Base-by-base conservation (phyloP, 2,888 invertebrate species). In the Mythimna loreyi region DNA sequence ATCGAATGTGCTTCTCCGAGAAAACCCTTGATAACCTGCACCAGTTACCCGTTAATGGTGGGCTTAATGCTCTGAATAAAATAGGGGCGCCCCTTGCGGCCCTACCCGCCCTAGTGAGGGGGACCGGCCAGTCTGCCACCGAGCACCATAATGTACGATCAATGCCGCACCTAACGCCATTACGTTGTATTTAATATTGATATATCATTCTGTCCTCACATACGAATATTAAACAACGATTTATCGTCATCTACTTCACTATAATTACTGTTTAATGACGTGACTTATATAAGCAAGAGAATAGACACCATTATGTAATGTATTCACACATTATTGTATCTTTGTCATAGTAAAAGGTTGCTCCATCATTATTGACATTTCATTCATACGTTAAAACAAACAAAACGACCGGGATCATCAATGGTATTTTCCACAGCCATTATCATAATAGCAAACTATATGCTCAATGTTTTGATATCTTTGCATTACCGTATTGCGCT, bases 41-140 rank as follows among this genome's bases (percentile, higher is more conserved):
- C 82, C 82, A 87, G 87, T 89, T 88, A 85, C 85, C 84, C 87
- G 89, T 90, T 91, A 92, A 91, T 89, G 87, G 87, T 75, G 67
- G 81, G 88, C 84, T 91, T 92, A 92, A 91, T 89, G 88, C 89
- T 92, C 90, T 90, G 90, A 92, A 92, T 93, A 90, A 89, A 87
- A 86, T 82, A 86, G 82, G 86, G 86, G 72, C 79, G 79, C 65
- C 69, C 67, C 58, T 80, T 85, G 84, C 84, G 80, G 60, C 68
- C 65, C 61, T 80, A 84, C 81, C 76, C 80, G 69, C 73, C 64
- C 71, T 78, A 63, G 74, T 68, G 65, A 75, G 84, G 87, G 85
- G 86, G 86, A 85, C 87, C 82, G 83, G 88, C 82, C 88, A 86
- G 87, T 86, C 82, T 83, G 85, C 83, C 79, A 78, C 84, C 56